Percentiles rank a stretch among this genome's conserved stretches.
Conservation (phyloP, 2,113 vertebrate species). For the Baryphthengus martii region DNA sequence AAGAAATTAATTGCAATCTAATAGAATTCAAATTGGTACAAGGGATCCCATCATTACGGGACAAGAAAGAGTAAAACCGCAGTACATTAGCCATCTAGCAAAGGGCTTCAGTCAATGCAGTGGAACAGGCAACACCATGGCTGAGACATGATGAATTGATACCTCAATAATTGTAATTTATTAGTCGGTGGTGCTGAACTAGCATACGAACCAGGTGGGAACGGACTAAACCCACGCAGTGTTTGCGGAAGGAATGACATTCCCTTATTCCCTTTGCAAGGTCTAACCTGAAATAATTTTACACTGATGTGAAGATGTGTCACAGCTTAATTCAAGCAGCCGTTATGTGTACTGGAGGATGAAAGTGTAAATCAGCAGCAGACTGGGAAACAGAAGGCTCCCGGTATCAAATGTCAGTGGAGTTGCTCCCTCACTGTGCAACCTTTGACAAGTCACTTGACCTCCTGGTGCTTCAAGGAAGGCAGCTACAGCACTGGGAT, state of each 20-base stretch:
- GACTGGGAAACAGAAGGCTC: slow-evolving; percentile 41
- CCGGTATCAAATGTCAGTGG: slow-evolving; percentile 1
- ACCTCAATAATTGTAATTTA: slow-evolving; percentile 53
- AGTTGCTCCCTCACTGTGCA: slow-evolving; percentile 17
- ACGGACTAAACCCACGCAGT: accelerated
- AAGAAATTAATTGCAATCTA: slow-evolving; percentile 67
- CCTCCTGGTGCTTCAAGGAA: neutral
- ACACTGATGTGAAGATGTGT: slow-evolving; percentile 26
- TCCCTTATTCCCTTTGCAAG: slow-evolving; percentile 27
- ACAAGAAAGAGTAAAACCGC: slow-evolving; percentile 46
- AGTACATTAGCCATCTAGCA: slow-evolving; percentile 40
- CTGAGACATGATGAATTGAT: slow-evolving; percentile 59
- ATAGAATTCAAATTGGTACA: slow-evolving; percentile 69
- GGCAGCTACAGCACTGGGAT: neutral
- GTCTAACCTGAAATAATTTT: slow-evolving; percentile 45
- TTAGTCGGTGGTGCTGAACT: neutral
- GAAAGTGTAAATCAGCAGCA: slow-evolving; percentile 59
- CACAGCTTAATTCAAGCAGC: slow-evolving; percentile 55
- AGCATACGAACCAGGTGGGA: neutral
- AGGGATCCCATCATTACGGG: slow-evolving; percentile 52
- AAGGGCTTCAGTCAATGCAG: slow-evolving; percentile 47
- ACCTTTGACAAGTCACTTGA: slow-evolving; percentile 30
- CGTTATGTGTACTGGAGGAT: slow-evolving; percentile 49
- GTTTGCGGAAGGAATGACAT: neutral
- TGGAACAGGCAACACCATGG: slow-evolving; percentile 36